A percentile compares a stretch with the other conserved stretches of the same genome.
These are phyloP conservation scores for Aphidius gifuensis DNA, from an alignment of 1,140 invertebrate species.

Conservation along the genomic window DNA sequence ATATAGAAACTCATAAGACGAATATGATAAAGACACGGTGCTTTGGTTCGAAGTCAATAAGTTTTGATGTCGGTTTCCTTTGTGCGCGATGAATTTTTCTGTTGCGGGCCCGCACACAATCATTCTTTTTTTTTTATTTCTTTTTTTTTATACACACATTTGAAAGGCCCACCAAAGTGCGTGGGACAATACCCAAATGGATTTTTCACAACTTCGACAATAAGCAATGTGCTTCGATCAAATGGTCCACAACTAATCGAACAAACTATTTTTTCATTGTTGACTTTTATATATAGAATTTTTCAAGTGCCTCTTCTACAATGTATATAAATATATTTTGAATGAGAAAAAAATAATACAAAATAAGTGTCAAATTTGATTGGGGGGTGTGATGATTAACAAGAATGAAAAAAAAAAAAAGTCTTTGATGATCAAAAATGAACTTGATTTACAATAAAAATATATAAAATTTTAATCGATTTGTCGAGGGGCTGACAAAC, in stretches of 20 bases:
- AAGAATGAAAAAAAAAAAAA: too few species aligned
- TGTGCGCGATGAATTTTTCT: not conserved
- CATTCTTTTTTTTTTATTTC: too few species aligned
- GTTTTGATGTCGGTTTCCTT: slow-evolving; percentile 7
- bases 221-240: slow-evolving; percentile 31
- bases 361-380: too few species aligned
- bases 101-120: not conserved
- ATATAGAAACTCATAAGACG: not conserved
- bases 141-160: too few species aligned
- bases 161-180: not conserved
- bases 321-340: too few species aligned
- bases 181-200: slow-evolving; percentile 23
- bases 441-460: too few species aligned
- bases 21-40: slow-evolving; percentile 11
- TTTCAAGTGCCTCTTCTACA: not conserved
- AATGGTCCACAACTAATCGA: slow-evolving; percentile 40
- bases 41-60: slow-evolving; percentile 4
- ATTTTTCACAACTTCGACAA: slow-evolving; percentile 42
- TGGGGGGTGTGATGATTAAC: too few species aligned
- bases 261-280: slow-evolving; percentile 41
- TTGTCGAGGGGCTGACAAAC: too few species aligned
- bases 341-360: too few species aligned
- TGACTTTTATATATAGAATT: slow-evolving; percentile 20
- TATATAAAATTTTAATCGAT: too few species aligned
- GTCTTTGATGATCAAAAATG: too few species aligned